Evolutionary conservation across 1,140 invertebrate genomes (phyloP).

Genomic region (Hyposmocoma kahamanoa): DNA sequence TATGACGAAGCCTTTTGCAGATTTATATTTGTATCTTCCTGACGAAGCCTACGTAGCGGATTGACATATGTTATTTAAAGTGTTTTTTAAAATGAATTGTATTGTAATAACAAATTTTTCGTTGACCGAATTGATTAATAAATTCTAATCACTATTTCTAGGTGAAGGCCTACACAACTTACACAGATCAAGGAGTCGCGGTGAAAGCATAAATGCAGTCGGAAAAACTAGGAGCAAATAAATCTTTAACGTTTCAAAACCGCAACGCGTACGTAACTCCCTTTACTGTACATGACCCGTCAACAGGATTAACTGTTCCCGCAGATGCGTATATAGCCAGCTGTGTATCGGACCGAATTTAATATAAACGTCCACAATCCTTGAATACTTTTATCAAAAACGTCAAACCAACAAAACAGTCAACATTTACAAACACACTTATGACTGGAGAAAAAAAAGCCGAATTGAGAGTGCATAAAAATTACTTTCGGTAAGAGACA

Average conservation of each 20-base stretch:
- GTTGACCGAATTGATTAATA: no score
- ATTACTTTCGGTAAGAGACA: no score
- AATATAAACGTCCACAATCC: constrained; percentile 35
- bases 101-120: no score
- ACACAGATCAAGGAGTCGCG: constrained; percentile 79
- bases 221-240: constrained; percentile 70
- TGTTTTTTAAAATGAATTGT: no score
- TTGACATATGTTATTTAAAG: no score
- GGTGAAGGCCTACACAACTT: constrained; percentile 73
- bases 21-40: no score
- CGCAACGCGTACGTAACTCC: background rate
- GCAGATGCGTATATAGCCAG: constrained; percentile 5
- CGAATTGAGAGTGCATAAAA: no score
- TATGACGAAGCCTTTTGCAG: no score
- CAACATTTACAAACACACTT: no score
- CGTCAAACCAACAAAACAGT: background rate
- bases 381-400: background rate
- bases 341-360: constrained; percentile 35
- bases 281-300: constrained; percentile 13
- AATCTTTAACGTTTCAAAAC: constrained; percentile 7
- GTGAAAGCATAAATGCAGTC: constrained; percentile 79
- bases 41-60: no score
- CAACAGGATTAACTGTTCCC: no score
- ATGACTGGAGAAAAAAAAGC: no score
- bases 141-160: constrained; percentile 34